Conservation (phyloP, 2,113 vertebrate species). For the Equus przewalskii region DNA sequence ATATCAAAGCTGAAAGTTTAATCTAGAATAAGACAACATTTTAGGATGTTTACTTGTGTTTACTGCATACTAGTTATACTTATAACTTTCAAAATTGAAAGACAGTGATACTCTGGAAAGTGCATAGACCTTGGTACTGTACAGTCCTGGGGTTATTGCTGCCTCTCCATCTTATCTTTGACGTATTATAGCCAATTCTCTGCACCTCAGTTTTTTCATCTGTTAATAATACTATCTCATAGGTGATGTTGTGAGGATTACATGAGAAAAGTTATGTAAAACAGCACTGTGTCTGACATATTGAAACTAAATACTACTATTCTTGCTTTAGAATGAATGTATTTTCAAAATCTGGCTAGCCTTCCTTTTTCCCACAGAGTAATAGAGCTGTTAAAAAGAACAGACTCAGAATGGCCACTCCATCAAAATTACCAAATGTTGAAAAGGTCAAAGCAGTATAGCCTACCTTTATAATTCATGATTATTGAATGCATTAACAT, state of each 20-base stretch:
- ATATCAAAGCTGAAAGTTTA: not conserved
- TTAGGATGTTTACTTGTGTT: not conserved
- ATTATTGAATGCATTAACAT: conserved; percentile 86
- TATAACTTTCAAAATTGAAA: not conserved
- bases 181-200: not conserved
- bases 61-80: not conserved
- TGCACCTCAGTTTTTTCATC: not conserved
- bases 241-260: not conserved
- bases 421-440: conserved; percentile 84
- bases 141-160: not conserved
- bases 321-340: conserved; percentile 62
- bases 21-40: not conserved
- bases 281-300: not conserved
- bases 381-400: conserved; percentile 85
- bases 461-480: conserved; percentile 86
- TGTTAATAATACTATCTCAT: conserved; percentile 50
- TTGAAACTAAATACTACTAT: not conserved
- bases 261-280: not conserved
- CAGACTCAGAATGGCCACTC: conserved; percentile 82
- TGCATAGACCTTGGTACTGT: not conserved
- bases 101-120: not conserved
- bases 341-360: conserved; percentile 81
- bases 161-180: not conserved
- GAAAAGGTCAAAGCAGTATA: conserved; percentile 88
- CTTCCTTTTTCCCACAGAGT: conserved; percentile 72